A percentile compares a stretch with the other conserved stretches of the same genome.
These are phyloP conservation scores for Drosophila demipolita DNA, from an alignment of 2,888 invertebrate genomes.

Conservation along the genomic window DNA sequence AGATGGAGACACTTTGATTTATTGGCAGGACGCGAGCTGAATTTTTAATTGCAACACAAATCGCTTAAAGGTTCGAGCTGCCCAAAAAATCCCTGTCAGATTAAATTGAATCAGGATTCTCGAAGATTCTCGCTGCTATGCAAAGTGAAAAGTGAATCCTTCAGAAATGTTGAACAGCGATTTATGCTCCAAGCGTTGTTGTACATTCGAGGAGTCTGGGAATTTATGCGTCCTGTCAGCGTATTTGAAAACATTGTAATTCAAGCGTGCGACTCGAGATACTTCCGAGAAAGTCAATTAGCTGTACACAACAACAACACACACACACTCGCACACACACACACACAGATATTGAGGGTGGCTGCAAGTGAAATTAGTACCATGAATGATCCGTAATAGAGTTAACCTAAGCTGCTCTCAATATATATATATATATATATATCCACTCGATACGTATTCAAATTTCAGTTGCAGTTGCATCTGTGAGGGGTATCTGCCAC, in stretches of 20 bases:
- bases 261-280: constrained; percentile 61
- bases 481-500: constrained; percentile 46
- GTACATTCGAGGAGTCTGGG: constrained; percentile 1
- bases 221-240: constrained; percentile 81
- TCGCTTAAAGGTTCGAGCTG: constrained; percentile 3
- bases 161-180: background rate
- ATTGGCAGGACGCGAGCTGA: constrained; percentile 72
- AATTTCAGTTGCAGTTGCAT: constrained; percentile 72
- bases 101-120: constrained; percentile 64
- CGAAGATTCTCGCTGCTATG: background rate
- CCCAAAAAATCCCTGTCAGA: constrained; percentile 34
- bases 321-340: background rate
- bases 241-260: constrained; percentile 81
- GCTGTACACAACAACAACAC: constrained; percentile 42
- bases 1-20: constrained; percentile 74
- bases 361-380: constrained; percentile 6
- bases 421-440: background rate
- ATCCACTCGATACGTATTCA: constrained; percentile 74
- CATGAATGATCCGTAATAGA: constrained; percentile 55
- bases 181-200: constrained; percentile 14
- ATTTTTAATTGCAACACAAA: constrained; percentile 66
- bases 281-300: constrained; percentile 79
- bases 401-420: constrained; percentile 54
- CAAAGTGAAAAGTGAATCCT: background rate
- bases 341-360: constrained; percentile 8